Base-by-base conservation (phyloP, 2,113 vertebrate species). In the Seriola dumerili region DNA sequence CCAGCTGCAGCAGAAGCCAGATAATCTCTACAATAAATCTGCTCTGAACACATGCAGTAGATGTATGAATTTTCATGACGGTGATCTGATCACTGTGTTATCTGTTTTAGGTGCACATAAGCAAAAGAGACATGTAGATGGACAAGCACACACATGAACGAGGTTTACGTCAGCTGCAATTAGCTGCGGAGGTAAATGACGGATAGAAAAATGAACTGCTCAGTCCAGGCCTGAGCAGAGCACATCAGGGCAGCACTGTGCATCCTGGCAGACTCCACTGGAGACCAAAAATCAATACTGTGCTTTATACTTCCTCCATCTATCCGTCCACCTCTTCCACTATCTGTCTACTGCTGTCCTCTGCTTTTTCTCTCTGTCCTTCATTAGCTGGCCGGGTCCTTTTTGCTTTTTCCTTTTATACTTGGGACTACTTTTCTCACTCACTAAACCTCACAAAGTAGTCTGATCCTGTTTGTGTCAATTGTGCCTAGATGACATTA, bases 271-370 rank as follows among this genome's bases (percentile, higher is more conserved):
- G 85, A 85, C 91, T 88, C 80, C 79, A 86, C 85, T 89, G 74
- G 83, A 92, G 91, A 92, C 68, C 74, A 69, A 74, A 91, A 93
- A 94, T 94, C 93, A 92, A 94, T 94, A 91, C 64, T 32, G 77
- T 4, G 83, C 85, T 93, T 91, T 84, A 89, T 87, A 85, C 88
- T 92, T 88, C 90, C 91, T 91, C 83, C 85, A 82, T 91, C 85
- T 71, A 70, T 78, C 59, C 63, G 17, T 89, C 81, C 81, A 71
- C 72, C 75, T 81, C 85, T 85, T 72, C 70, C 71, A 73, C 80
- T 9, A 32, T 80, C 69, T 64, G 62, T 89, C 67, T 65, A 0
- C 71, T 79, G 68, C 80, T 65, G 21, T 81, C 78, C 71, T 86
- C 74, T 36, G 19, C 73, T 44, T 55, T 76, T 67, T 73, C 76